Evolutionary conservation across 2,888 invertebrate genomes (phyloP), one percentile per base, ranked within the genome.

Genomic region (Myopa testacea): DNA sequence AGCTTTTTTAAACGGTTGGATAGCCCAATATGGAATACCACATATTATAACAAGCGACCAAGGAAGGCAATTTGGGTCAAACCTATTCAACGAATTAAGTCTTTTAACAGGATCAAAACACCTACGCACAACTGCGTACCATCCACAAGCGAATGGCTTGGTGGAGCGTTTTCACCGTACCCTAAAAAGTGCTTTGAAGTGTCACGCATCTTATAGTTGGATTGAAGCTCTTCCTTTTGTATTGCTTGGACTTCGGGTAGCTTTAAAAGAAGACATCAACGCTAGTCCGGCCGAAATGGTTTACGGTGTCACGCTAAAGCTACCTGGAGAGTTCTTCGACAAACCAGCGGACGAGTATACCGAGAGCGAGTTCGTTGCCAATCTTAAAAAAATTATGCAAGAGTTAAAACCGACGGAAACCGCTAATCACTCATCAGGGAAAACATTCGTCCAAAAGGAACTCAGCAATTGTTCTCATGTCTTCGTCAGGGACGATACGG

Each of bases 261-360:
- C 67, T 67, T 16, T 67, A n/a, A 67, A 67, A 67, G 67, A 67
- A 67, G 67, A 40, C 16, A 37, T 67, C 7, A 67, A 67, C 19
- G 40, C 79, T 8, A 78, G 78, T 2, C 74, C 78, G 10, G 77
- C 80, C 4, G 81, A 80, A 55, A 79, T 81, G 76, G 52, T 80
- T 2, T 82, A 79, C 38, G 80, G 81, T 4, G 45, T 65, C 2
- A 75, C 78, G 12, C 50, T 82, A 3, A 63, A 74, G 7, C 58
- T 81, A n/a, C 80, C 79, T 4, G 74, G 80, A 12, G 80, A 81
- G 14, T 78, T 81, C 34, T 79, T 81, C 38, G 71, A 74, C 19
- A 69, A 62, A 60, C 60, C 60, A 73, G 34, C 78, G 50, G 52
- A 69, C 1, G 69, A 62, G 26, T 75, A 75, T 45, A 50, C 74